Evolutionary conservation across 2,113 vertebrate genomes (phyloP).

Genomic region (Sinocyclocheilus anophthalmus): DNA sequence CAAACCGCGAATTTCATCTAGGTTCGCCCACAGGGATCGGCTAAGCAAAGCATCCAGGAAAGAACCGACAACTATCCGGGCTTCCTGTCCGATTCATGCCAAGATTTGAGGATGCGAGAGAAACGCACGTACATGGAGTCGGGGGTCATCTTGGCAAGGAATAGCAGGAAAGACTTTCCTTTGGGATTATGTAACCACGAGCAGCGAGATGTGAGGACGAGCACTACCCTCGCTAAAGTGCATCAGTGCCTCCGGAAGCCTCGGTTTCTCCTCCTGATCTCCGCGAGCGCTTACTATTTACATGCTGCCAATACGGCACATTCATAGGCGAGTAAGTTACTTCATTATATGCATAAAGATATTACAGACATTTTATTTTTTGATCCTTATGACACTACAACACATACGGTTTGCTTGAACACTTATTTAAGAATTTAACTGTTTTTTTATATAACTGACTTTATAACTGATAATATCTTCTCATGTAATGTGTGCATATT

Average conservation of each 20-base stretch:
- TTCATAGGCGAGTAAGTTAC: slow-evolving; percentile 6
- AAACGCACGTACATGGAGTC: not conserved
- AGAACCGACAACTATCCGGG: not conserved
- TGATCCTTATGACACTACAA: not conserved
- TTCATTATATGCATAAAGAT: not conserved
- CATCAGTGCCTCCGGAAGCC: not conserved
- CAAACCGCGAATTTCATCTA: not conserved
- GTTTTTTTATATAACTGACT: not conserved
- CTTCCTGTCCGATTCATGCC: not conserved
- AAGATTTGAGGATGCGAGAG: slow-evolving; percentile 20
- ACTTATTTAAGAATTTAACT: not conserved
- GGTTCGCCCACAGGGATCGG: not conserved
- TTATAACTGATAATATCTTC: not conserved
- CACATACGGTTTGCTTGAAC: not conserved
- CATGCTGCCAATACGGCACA: not conserved
- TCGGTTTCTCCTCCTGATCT: not conserved
- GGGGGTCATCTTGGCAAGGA: slow-evolving; percentile 2
- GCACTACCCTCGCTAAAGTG: not conserved
- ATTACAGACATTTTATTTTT: not conserved
- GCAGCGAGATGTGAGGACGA: not conserved
- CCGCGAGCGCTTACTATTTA: not conserved
- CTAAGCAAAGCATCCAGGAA: not conserved
- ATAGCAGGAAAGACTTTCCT: not conserved
- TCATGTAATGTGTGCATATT: not conserved
- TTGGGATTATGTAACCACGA: slow-evolving; percentile 11